Conservation (phyloP, 2,113 vertebrate genomes). For the Irena cyanogastra region DNA sequence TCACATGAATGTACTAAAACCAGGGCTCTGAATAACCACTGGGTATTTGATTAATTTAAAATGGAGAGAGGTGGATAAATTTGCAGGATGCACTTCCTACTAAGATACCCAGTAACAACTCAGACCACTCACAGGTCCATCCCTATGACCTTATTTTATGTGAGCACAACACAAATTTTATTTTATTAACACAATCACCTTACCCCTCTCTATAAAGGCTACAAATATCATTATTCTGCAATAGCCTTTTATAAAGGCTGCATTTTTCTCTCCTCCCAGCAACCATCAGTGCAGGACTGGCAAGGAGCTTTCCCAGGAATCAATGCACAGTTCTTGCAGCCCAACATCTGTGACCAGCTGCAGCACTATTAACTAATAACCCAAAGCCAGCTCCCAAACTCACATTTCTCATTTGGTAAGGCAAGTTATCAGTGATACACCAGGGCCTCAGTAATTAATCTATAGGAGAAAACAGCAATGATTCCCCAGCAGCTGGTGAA, state of each 20-base stretch:
- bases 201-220: background rate
- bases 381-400: slow-evolving; percentile 27
- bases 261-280: background rate
- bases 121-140: background rate
- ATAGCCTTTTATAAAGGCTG: background rate
- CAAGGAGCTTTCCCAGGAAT: slow-evolving; percentile 30
- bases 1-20: background rate
- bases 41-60: background rate
- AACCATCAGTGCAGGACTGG: background rate
- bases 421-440: slow-evolving; percentile 27
- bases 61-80: background rate
- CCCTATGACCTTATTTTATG: background rate
- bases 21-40: background rate
- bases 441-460: slow-evolving; percentile 8
- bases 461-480: background rate
- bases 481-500: slow-evolving; percentile 9
- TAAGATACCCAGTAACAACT: background rate
- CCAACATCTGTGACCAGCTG: slow-evolving; percentile 56
- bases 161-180: background rate
- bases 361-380: slow-evolving; percentile 13
- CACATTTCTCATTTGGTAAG: slow-evolving; percentile 56
- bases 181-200: background rate
- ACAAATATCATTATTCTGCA: background rate
- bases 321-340: background rate
- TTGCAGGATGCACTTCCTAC: background rate